These are phyloP conservation scores for Toxonevra muliebris DNA, from an alignment of 2,888 invertebrate genomes.

Conservation along the genomic window DNA sequence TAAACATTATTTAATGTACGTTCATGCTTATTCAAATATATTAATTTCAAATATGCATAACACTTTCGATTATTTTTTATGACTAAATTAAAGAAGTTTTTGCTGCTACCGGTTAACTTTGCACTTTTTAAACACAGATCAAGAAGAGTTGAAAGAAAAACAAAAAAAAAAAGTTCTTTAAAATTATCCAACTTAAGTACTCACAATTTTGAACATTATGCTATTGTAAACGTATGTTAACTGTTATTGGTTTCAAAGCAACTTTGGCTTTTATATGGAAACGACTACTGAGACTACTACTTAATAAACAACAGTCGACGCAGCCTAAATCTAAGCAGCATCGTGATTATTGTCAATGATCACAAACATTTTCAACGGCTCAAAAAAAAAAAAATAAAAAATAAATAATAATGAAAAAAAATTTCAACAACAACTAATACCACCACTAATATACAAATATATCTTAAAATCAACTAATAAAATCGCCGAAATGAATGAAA, in stretches of 20 bases:
- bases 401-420: background rate
- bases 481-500: constrained; percentile 28
- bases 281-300: constrained; percentile 24
- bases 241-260: constrained; percentile 49
- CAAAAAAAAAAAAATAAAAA: constrained; percentile 1
- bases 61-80: too few species aligned
- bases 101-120: too few species aligned
- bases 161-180: too few species aligned
- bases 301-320: constrained; percentile 17
- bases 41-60: too few species aligned
- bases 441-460: constrained; percentile 5
- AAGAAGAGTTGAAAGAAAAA: too few species aligned
- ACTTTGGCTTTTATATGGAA: constrained; percentile 42
- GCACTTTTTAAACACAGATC: too few species aligned
- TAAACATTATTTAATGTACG: too few species aligned
- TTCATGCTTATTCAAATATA: too few species aligned
- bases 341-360: background rate
- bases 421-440: constrained; percentile 4
- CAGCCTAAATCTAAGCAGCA: constrained; percentile 28
- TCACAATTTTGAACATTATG: constrained; percentile 59
- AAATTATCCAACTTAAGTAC: constrained; percentile 35
- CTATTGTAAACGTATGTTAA: constrained; percentile 51
- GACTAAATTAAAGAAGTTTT: too few species aligned
- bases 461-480: constrained; percentile 23
- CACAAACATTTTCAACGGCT: background rate